Conservation (phyloP, 2,888 invertebrate species). For the Anaspis maculata region DNA sequence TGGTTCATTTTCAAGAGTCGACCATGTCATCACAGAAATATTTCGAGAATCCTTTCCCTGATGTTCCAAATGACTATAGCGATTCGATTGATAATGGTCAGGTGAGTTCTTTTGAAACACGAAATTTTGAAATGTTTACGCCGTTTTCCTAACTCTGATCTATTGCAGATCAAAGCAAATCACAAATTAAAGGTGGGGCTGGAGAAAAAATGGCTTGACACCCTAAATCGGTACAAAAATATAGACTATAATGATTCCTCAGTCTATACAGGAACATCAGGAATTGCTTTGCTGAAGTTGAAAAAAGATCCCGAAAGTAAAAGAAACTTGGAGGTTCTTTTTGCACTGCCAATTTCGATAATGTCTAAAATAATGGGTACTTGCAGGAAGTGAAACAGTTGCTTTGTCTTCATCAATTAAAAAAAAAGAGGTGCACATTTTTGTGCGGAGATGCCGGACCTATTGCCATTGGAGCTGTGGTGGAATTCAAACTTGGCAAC, state of each 20-base stretch:
- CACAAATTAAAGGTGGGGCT: constrained; percentile 40
- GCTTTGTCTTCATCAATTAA: constrained; percentile 42
- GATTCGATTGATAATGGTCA: too few species aligned
- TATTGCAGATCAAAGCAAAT: constrained; percentile 40
- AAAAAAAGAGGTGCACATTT: constrained; percentile 51
- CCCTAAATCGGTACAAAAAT: constrained; percentile 38
- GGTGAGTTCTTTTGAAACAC: too few species aligned
- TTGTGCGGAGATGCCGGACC: constrained; percentile 63
- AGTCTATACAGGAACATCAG: constrained; percentile 69
- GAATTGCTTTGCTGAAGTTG: constrained; percentile 59
- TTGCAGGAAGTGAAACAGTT: constrained; percentile 42
- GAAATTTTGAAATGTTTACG: too few species aligned
- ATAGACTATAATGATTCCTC: constrained; percentile 51
- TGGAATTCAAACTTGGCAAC: constrained; percentile 49
- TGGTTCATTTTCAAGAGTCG: too few species aligned
- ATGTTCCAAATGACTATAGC: too few species aligned
- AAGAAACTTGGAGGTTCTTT: constrained; percentile 27
- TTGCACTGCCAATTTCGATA: constrained; percentile 3
- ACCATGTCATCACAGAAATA: too few species aligned
- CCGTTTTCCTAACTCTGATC: too few species aligned
- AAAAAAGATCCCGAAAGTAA: constrained; percentile 35
- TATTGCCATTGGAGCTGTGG: constrained; percentile 52
- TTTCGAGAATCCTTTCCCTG: too few species aligned
- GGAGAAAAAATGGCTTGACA: constrained; percentile 41
- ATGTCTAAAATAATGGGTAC: background rate